These are phyloP conservation scores for Mamestra brassicae DNA, from an alignment of 2,888 invertebrate genomes.

Conservation along the genomic window DNA sequence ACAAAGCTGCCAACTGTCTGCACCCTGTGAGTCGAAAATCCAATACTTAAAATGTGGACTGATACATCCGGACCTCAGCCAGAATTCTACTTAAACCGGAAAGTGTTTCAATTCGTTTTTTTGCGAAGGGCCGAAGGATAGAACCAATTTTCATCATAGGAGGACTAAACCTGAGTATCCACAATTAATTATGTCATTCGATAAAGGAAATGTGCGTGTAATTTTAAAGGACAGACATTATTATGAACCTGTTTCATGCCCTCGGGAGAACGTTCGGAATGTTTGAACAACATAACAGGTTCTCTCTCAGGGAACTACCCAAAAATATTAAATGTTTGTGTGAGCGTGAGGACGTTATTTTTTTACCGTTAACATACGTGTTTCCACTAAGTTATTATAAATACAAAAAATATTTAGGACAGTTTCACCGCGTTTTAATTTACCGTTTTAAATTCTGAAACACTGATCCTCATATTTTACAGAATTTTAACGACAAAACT, in stretches of 20 bases:
- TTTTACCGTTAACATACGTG: not conserved
- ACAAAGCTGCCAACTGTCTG: not conserved
- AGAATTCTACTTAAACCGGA: constrained; percentile 21
- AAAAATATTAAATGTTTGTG: constrained; percentile 18
- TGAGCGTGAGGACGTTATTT: not conserved
- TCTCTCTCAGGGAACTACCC: constrained; percentile 6
- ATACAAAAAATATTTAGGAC: not conserved
- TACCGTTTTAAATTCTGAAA: constrained; percentile 19
- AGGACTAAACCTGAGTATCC: constrained; percentile 23
- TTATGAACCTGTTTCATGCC: constrained; percentile 28
- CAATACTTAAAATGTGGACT: constrained; percentile 15
- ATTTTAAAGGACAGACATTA: constrained; percentile 49
- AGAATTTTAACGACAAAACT: constrained; percentile 23
- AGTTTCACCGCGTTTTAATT: constrained; percentile 2
- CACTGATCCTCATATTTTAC: constrained; percentile 23
- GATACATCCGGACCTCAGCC: constrained; percentile 30
- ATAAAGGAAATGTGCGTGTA: constrained; percentile 38
- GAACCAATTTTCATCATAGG: constrained; percentile 34
- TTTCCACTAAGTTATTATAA: constrained; percentile 1
- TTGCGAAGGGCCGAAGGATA: constrained; percentile 14
- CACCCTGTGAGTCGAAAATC: not conserved
- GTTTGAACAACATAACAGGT: constrained; percentile 23
- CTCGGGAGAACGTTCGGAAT: constrained; percentile 27
- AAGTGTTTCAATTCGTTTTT: constrained; percentile 41
- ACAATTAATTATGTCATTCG: constrained; percentile 43